Evolutionary conservation across 2,797 vertebrate species (phyloP), one percentile per base, ranked within the genome.

Genomic region (Anisognathus igniventris): DNA sequence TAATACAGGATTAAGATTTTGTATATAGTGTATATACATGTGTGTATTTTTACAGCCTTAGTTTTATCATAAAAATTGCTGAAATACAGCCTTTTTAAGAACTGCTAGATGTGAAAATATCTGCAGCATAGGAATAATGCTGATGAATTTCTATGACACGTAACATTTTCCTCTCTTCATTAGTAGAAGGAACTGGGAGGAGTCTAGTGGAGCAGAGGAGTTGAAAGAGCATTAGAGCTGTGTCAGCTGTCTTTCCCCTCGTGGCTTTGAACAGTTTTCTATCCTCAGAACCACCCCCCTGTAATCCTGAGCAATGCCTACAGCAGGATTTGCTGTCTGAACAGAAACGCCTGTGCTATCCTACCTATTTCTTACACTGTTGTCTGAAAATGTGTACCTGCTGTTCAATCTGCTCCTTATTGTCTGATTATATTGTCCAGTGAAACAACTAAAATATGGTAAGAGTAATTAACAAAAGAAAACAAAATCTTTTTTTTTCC

Each of bases 401-500:
- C 66, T 60, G 12, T 70, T 87, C 76, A 45, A 60, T 84, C 72
- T 54, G 23, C 31, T 92, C 39, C 70, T 82, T 66, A 21, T 35
- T 71, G 42, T 72, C 65, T 94, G 90, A 94, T 93, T 92, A 94
- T 48, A 54, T 81, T 88, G 60, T 91, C 75, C 21, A 2, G 21
- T 56, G 62, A 74, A 96, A 95, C 82, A 95, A 83, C 57, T 94
- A 47, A 93, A 95, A 91, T 90, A 92, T 81, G 73, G 64, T 77
- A 92, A 90, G 61, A 67, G 56, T 89, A 90, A 92, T 95, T 94
- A 88, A 79, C 60, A 80, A 89, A 92, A 80, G 65, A 86, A 88
- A 88, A 67, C 51, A 92, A 65, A 86, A 66, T 75, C 5, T 37
- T 72, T 33, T 48, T n/a, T 40, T n/a, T 33, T 56, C 10, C 80